A percentile compares a stretch with the other conserved stretches of the same genome.
phyloP scores from a whole-genome alignment of 2,888 invertebrate species.

The Lithosia quadra region DNA sequence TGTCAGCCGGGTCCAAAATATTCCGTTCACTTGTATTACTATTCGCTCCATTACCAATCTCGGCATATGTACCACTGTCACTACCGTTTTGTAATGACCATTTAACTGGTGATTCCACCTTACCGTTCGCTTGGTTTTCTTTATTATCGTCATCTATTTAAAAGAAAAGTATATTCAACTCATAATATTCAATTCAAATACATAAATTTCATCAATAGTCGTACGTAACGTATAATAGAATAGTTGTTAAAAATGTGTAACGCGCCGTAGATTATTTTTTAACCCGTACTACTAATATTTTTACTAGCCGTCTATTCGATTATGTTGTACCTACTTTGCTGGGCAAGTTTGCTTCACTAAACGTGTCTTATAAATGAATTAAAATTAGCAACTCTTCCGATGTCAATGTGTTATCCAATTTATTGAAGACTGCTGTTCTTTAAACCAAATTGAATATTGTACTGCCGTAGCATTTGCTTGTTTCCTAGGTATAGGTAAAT shows the following conservation, averaged over 20 bases:
- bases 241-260: not conserved
- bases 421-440: not conserved
- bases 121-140: slow-evolving; percentile 83
- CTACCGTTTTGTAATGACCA: slow-evolving; percentile 83
- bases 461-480: not conserved
- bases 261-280: not conserved
- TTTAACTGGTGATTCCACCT: slow-evolving; percentile 81
- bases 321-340: too few species aligned
- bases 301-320: not conserved
- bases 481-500: not conserved
- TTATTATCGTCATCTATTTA: slow-evolving; percentile 80
- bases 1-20: slow-evolving; percentile 81
- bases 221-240: not conserved
- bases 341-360: not conserved
- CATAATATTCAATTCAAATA: not conserved
- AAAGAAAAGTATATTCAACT: not conserved
- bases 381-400: too few species aligned
- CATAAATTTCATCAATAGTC: not conserved
- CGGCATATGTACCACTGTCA: slow-evolving; percentile 84
- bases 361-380: not conserved
- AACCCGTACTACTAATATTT: not conserved
- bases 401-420: not conserved
- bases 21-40: slow-evolving; percentile 81
- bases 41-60: slow-evolving; percentile 80
- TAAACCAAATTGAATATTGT: not conserved